phyloP scores from a whole-genome alignment of 2,797 vertebrate species.

The Taeniopygia guttata region DNA sequence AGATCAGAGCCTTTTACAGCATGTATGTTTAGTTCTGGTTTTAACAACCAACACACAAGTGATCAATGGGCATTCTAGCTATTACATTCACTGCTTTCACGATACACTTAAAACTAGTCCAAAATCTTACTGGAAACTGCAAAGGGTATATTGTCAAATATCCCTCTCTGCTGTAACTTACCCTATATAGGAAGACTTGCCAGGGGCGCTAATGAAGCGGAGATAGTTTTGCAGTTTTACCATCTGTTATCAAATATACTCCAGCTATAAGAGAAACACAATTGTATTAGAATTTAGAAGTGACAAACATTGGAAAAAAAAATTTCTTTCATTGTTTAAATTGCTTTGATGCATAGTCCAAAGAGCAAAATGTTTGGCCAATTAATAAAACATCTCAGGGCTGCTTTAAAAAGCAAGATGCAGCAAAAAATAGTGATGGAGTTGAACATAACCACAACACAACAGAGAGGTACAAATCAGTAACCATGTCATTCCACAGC shows the following conservation, averaged over 20 bases:
- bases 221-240: slow-evolving; percentile 16
- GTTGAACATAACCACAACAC: neutral
- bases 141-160: neutral
- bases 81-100: neutral
- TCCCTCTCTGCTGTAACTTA: neutral
- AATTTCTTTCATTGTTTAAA: neutral
- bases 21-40: neutral
- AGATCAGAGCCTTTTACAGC: neutral
- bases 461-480: neutral
- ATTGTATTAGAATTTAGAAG: neutral
- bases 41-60: neutral
- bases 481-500: neutral
- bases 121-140: neutral
- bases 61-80: neutral
- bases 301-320: neutral
- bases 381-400: neutral
- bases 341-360: neutral
- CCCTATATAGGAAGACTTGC: slow-evolving; percentile 13
- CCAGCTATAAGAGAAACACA: slow-evolving; percentile 2
- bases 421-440: neutral
- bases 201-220: slow-evolving; percentile 25
- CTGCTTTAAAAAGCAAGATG: neutral
- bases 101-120: neutral
- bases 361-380: neutral
- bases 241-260: slow-evolving; percentile 25